Evolutionary conservation across 2,797 vertebrate genomes (phyloP).

Genomic region (Typhlichthys eigenmanni): DNA sequence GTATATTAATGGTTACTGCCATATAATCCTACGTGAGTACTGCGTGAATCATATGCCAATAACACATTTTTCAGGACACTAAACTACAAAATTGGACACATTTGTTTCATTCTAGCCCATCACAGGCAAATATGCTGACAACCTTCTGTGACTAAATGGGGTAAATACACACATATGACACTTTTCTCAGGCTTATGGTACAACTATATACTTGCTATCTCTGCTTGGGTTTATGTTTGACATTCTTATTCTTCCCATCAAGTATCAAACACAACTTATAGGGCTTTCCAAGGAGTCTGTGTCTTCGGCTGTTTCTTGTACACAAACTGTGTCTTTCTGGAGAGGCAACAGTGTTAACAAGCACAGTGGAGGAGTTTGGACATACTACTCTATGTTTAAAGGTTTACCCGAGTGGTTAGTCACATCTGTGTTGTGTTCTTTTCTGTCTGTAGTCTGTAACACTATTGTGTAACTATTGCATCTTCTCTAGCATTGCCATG

Average conservation of each 20-base stretch:
- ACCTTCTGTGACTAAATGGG: too few species aligned
- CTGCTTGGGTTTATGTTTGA: neutral
- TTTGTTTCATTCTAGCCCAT: too few species aligned
- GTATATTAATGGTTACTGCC: too few species aligned
- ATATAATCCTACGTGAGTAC: too few species aligned
- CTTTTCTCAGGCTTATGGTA: conserved; percentile 37
- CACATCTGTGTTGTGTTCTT: conserved; percentile 38
- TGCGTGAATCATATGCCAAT: too few species aligned
- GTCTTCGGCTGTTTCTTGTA: conserved; percentile 14
- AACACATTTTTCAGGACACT: too few species aligned
- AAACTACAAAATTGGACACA: too few species aligned
- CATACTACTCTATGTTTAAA: conserved; percentile 60
- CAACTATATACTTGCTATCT: conserved; percentile 26
- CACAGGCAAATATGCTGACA: too few species aligned
- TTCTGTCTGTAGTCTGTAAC: conserved; percentile 16
- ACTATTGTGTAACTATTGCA: conserved; percentile 10
- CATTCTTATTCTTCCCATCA: too few species aligned
- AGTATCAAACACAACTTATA: neutral
- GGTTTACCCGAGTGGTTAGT: conserved; percentile 59
- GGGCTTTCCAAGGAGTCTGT: conserved; percentile 34
- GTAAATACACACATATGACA: conserved; percentile 32
- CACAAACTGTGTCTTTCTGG: conserved; percentile 23
- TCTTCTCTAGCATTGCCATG: conserved; percentile 5
- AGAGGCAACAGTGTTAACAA: conserved; percentile 49
- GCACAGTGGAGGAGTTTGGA: conserved; percentile 42